A percentile compares a stretch with the other conserved stretches of the same genome.
These are phyloP conservation scores for Leptura quadrifasciata DNA, from an alignment of 2,888 invertebrate species.

Conservation along the genomic window DNA sequence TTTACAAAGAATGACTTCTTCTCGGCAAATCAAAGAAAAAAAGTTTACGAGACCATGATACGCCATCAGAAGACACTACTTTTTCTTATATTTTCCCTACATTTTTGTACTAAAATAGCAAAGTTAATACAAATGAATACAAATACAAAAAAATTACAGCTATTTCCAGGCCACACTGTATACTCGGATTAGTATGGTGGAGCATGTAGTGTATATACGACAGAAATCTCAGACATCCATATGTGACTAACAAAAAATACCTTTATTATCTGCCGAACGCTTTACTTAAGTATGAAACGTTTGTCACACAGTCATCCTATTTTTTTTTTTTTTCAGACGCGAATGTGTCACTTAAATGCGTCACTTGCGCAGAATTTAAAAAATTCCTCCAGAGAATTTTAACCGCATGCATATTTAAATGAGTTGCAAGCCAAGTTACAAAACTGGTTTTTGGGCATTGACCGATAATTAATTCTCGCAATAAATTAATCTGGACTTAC, in stretches of 20 bases:
- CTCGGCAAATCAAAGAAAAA: too few species aligned
- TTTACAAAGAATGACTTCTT: too few species aligned
- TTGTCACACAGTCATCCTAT: not conserved
- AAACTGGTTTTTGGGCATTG: conserved; percentile 7
- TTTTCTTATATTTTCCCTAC: too few species aligned
- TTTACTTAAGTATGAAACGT: not conserved
- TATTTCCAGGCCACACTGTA: too few species aligned
- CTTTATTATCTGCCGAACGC: not conserved
- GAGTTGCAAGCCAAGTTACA: conserved; percentile 3
- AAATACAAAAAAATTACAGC: too few species aligned
- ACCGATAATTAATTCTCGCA: conserved; percentile 7
- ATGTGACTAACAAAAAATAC: not conserved
- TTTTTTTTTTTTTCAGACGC: not conserved
- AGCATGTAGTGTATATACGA: too few species aligned
- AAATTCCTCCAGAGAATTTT: not conserved
- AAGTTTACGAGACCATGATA: too few species aligned
- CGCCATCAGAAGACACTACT: too few species aligned
- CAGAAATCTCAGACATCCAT: too few species aligned
- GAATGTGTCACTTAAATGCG: not conserved
- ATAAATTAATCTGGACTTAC: not conserved
- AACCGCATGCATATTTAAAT: conserved; percentile 2
- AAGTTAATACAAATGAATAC: too few species aligned
- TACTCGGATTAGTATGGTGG: too few species aligned
- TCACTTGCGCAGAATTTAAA: not conserved
- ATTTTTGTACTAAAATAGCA: too few species aligned